Evolutionary conservation across 1,140 invertebrate species (phyloP), one percentile per base, ranked within the genome.

Genomic region (Monomorium pharaonis): DNA sequence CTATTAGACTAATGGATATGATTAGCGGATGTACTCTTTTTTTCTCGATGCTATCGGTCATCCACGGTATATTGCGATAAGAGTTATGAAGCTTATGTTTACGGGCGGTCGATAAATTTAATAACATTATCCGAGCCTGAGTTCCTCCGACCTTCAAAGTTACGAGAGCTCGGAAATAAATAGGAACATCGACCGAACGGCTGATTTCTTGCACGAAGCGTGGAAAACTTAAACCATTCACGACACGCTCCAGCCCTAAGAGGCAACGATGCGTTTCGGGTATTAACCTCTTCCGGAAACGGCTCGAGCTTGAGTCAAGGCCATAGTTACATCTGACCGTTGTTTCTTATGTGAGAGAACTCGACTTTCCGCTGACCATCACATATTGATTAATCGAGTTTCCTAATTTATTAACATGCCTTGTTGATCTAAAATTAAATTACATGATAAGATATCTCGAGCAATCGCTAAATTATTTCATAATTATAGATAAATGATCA

Each of bases 191-290:
- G 87, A 76, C 54, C 88, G 84, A 56, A 58, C 18, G 62, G 65
- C 16, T 49, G 60, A 70, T 86, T 78, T 72, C 65, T 75, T 70
- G 33, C 65, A 70, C 76, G 70, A 84, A 86, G 87, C 76, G 51
- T 70, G 70, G 88, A 89, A 72, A 83, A 90, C 86, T 83, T 49
- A 74, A 54, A 89, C 90, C 90, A 91, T 89, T 92, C 91, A 89
- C 93, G 92, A 93, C 92, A 92, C 93, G 93, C 91, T 92, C 88
- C 85, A 91, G 76, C 89, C 91, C 87, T 86, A 90, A 77, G 74
- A 90, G 84, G 87, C 93, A 94, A 88, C 94, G 93, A 94, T 94
- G 94, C 94, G 94, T 94, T 95, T 94, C 94, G 93, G 94, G 92
- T 94, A 95, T 94, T 94, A 93, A 95, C 94, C 94, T 94, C 89